Conservation (phyloP, 2,797 vertebrate genomes). For the Microctenopoma steveboyesi region DNA sequence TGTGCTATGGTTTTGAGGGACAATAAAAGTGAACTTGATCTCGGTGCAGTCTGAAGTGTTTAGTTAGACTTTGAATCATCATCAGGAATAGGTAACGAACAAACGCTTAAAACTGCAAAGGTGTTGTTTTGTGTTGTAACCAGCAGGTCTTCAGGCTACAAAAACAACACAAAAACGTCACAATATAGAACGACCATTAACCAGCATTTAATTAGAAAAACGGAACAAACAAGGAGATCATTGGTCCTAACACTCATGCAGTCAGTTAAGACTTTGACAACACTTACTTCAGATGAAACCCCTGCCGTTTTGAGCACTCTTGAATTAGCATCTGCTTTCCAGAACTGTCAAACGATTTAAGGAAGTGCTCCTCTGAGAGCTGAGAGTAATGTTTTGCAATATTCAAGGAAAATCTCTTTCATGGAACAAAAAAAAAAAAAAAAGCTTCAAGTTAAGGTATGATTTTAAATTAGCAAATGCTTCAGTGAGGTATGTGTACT, state of each 20-base stretch:
- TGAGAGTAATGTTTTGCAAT: constrained; percentile 28
- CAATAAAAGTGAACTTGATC: too few species aligned
- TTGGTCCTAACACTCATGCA: constrained; percentile 64
- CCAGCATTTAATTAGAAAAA: constrained; percentile 78
- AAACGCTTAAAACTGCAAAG: neutral
- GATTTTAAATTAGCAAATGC: constrained; percentile 60
- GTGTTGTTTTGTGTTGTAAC: neutral
- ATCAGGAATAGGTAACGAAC: neutral
- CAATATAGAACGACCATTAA: constrained; percentile 47
- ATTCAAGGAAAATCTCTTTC: constrained; percentile 36
- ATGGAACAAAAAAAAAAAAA: constrained; percentile 17
- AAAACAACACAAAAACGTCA: neutral
- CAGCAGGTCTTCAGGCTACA: neutral
- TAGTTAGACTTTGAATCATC: neutral
- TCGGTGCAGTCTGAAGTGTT: neutral
- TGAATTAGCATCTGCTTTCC: constrained; percentile 29
- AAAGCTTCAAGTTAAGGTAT: constrained; percentile 52
- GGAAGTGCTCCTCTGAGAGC: constrained; percentile 15
- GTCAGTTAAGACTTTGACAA: constrained; percentile 48
- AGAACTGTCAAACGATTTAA: constrained; percentile 14
- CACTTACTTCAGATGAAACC: constrained; percentile 20
- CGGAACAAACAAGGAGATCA: constrained; percentile 66
- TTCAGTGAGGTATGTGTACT: constrained; percentile 49
- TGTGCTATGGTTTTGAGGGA: too few species aligned
- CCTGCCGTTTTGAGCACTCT: constrained; percentile 18